These are phyloP conservation scores for Ornithoptera alexandrae DNA, from an alignment of 2,888 invertebrate genomes.

Conservation along the genomic window DNA sequence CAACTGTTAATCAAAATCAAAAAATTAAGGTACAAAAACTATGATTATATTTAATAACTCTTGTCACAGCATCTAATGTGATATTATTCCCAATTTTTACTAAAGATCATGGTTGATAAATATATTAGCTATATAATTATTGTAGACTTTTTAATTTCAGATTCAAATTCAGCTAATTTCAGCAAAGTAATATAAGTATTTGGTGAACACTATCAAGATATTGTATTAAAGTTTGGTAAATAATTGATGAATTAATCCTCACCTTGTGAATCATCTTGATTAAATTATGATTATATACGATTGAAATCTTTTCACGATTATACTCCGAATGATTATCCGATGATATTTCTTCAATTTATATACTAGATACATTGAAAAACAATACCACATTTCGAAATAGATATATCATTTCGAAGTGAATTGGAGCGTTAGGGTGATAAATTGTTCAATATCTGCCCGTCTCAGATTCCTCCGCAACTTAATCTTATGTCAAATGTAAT, in stretches of 20 bases:
- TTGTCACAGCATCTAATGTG: slow-evolving; percentile 3
- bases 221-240: too few species aligned
- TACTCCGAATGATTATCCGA: slow-evolving; percentile 49
- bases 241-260: slow-evolving; percentile 23
- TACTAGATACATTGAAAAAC: slow-evolving; percentile 63
- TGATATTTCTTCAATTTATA: slow-evolving; percentile 60
- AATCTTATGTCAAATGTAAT: slow-evolving; percentile 21
- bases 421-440: slow-evolving; percentile 46
- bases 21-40: background rate
- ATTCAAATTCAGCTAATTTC: too few species aligned
- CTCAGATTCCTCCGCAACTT: slow-evolving; percentile 24
- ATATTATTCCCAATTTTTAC: slow-evolving; percentile 4
- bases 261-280: slow-evolving; percentile 57
- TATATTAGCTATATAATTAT: too few species aligned
- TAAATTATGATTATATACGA: slow-evolving; percentile 29
- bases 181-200: too few species aligned
- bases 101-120: slow-evolving; percentile 5
- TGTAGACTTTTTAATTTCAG: too few species aligned
- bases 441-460: slow-evolving; percentile 26
- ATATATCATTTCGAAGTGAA: slow-evolving; percentile 56
- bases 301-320: slow-evolving; percentile 28
- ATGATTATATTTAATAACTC: background rate
- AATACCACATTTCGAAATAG: slow-evolving; percentile 62
- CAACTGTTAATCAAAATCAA: slow-evolving; percentile 4
- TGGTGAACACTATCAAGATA: too few species aligned